These are phyloP conservation scores for Drepana falcataria DNA, from an alignment of 2,888 invertebrate species.

Conservation along the genomic window DNA sequence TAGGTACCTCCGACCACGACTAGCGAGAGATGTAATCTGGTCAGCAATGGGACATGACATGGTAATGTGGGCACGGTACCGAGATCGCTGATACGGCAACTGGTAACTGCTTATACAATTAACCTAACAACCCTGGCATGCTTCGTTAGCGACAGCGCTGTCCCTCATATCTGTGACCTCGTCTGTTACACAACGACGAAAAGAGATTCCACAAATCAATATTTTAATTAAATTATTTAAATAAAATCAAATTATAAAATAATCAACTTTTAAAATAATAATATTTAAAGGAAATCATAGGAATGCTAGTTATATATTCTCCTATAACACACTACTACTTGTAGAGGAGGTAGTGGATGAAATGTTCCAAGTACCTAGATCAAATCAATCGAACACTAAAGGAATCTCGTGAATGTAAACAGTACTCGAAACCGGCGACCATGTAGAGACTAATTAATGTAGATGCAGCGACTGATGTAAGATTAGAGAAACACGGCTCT, in stretches of 20 bases:
- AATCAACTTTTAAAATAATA: no score
- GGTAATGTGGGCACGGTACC: constrained; percentile 32
- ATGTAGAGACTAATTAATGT: no score
- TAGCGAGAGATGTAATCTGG: constrained; percentile 48
- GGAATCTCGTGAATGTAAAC: no score
- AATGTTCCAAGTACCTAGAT: no score
- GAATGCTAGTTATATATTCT: constrained; percentile 5
- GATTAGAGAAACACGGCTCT: no score
- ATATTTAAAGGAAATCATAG: no score
- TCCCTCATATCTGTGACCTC: constrained; percentile 21
- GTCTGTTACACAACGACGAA: constrained; percentile 2
- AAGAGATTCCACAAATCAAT: no score
- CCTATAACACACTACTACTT: neutral
- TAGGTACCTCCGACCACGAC: constrained; percentile 59
- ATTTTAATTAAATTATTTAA: no score
- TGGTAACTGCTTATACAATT: constrained; percentile 38
- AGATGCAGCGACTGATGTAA: no score
- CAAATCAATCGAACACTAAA: no score
- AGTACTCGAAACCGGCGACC: no score
- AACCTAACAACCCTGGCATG: constrained; percentile 49
- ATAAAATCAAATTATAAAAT: no score
- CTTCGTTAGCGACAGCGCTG: constrained; percentile 34
- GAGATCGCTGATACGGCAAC: constrained; percentile 24
- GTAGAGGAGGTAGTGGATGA: constrained; percentile 5
- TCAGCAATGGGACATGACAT: constrained; percentile 42